phyloP scores from a whole-genome alignment of 92 coral and sea anemone genomes.

The Paragorgia papillata region DNA sequence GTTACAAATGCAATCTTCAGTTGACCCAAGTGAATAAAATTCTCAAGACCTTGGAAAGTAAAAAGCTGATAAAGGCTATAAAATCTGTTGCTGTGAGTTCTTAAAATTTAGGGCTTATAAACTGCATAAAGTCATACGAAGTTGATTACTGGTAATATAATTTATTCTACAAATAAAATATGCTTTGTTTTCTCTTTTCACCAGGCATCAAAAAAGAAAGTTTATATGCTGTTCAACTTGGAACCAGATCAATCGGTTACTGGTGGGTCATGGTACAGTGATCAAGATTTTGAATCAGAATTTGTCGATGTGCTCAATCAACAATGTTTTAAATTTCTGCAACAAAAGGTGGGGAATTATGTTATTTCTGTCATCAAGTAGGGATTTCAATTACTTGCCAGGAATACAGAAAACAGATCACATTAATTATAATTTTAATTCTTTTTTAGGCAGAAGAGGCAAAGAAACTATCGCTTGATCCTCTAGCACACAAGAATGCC shows the following conservation, averaged over 20 bases:
- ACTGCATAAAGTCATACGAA: not conserved
- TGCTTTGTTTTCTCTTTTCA: not conserved
- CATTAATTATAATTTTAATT: no score
- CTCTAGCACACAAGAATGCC: slow-evolving; percentile 89
- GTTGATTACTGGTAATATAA: no score
- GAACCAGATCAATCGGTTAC: slow-evolving; percentile 95
- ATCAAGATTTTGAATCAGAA: slow-evolving; percentile 98
- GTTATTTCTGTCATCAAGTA: no score
- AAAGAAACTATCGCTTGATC: slow-evolving; percentile 71
- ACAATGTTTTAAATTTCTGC: slow-evolving; percentile 89
- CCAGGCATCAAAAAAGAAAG: slow-evolving; percentile 96
- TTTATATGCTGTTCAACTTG: slow-evolving; percentile 91
- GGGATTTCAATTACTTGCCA: no score
- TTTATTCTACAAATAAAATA: not conserved
- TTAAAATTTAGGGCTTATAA: not conserved
- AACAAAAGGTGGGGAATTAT: slow-evolving; percentile 72
- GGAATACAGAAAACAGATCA: no score
- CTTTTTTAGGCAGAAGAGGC: slow-evolving; percentile 71
- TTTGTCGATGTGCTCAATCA: slow-evolving; percentile 96
- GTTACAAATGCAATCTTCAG: slow-evolving; percentile 91
- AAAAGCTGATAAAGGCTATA: slow-evolving; percentile 92
- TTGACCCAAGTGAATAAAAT: slow-evolving; percentile 95
- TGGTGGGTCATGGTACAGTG: slow-evolving; percentile 99
- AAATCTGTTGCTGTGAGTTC: slow-evolving; percentile 94
- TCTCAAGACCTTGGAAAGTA: slow-evolving; percentile 88